Conservation (phyloP, 2,888 invertebrate genomes). For the Fissipunctia ypsillon region DNA sequence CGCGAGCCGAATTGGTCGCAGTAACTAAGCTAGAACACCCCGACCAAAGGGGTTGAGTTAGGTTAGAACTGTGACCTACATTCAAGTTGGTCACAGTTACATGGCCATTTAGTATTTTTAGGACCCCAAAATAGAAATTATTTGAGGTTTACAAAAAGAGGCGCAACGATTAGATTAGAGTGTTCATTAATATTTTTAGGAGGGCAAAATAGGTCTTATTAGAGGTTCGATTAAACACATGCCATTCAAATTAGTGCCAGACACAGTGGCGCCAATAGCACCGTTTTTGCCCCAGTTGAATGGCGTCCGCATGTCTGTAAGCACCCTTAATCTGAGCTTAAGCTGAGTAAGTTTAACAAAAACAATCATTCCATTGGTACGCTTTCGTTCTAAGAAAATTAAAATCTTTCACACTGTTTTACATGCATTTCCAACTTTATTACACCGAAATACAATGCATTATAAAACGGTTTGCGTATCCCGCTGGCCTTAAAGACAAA, state of each 20-base stretch:
- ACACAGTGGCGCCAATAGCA: neutral
- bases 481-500: slow-evolving; percentile 67
- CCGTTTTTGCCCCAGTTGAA: slow-evolving; percentile 5
- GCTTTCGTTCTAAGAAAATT: slow-evolving; percentile 58
- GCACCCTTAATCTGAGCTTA: slow-evolving; percentile 18
- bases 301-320: neutral
- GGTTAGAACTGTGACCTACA: no score
- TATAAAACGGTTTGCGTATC: neutral
- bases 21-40: no score
- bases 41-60: no score
- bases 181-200: no score
- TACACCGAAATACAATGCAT: neutral
- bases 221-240: no score
- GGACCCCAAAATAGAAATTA: no score
- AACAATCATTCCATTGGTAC: slow-evolving; percentile 45
- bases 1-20: no score
- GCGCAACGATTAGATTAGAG: no score
- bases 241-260: neutral
- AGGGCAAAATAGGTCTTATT: no score
- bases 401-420: slow-evolving; percentile 23
- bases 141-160: no score
- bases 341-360: slow-evolving; percentile 14
- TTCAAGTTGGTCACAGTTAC: no score
- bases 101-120: no score
- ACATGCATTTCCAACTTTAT: slow-evolving; percentile 22